Evolutionary conservation across 2,797 vertebrate genomes (phyloP).

Genomic region (Selene dorsalis): DNA sequence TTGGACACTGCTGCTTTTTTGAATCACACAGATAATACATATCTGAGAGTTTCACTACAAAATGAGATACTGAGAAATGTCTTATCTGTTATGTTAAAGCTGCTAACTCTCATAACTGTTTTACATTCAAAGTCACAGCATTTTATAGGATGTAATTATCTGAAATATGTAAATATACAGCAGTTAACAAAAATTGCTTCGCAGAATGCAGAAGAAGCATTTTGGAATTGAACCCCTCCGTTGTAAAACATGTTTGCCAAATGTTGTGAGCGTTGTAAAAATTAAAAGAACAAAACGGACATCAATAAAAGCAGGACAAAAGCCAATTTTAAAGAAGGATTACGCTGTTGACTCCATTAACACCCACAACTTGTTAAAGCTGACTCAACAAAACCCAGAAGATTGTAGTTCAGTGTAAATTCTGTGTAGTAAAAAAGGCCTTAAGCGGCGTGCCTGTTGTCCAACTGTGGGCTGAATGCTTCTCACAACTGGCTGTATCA

Average conservation of each 20-base stretch:
- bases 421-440: not conserved
- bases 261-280: conserved; percentile 30
- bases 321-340: conserved; percentile 42
- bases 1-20: conserved; percentile 52
- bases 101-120: not conserved
- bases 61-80: conserved; percentile 6
- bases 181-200: conserved; percentile 9
- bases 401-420: conserved; percentile 50
- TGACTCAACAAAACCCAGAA: conserved; percentile 41
- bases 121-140: not conserved
- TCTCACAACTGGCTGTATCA: conserved; percentile 70
- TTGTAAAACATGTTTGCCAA: conserved; percentile 26
- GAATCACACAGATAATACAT: conserved; percentile 6
- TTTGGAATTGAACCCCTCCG: not conserved
- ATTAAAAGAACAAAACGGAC: conserved; percentile 26
- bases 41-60: not conserved
- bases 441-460: conserved; percentile 40
- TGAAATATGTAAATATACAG: conserved; percentile 13
- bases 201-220: conserved; percentile 1
- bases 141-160: conserved; percentile 18
- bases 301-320: conserved; percentile 9
- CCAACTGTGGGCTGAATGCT: conserved; percentile 58
- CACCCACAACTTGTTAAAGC: conserved; percentile 40
- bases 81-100: not conserved
- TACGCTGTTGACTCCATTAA: conserved; percentile 50